phyloP scores from a whole-genome alignment of 2,797 vertebrate genomes.

The Amblyopsis hoosieri region DNA sequence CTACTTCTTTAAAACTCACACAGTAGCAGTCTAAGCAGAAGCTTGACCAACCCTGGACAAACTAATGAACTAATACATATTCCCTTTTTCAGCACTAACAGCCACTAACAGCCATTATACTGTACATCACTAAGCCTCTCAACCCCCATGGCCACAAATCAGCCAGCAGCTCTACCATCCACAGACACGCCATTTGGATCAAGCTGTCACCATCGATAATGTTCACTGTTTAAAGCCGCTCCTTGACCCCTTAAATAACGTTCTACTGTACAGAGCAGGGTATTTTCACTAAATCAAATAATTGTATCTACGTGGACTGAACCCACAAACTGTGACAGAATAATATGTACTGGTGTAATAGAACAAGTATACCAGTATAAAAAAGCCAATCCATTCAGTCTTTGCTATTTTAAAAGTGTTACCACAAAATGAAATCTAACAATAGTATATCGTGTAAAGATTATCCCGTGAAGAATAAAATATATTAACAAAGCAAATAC shows the following conservation, averaged over 20 bases:
- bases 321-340: background rate
- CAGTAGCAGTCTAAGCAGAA: no score
- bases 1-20: no score
- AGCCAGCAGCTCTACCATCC: constrained; percentile 27
- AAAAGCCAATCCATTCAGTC: background rate
- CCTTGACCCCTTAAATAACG: constrained; percentile 49
- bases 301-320: constrained; percentile 27
- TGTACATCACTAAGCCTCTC: constrained; percentile 5
- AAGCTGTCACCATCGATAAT: constrained; percentile 55
- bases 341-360: no score
- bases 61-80: no score
- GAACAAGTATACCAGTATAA: no score
- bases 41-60: no score
- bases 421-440: background rate
- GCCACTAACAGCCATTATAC: constrained; percentile 4
- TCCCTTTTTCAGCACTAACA: background rate
- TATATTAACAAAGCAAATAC: constrained; percentile 2
- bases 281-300: constrained; percentile 17
- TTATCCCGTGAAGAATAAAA: constrained; percentile 17
- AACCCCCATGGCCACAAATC: constrained; percentile 39
- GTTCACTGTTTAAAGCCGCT: constrained; percentile 47
- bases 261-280: constrained; percentile 23
- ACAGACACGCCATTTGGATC: constrained; percentile 41
- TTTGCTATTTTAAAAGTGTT: background rate
- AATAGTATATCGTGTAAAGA: constrained; percentile 10